These are phyloP conservation scores for Gyrodactylus bullatarudis DNA, from an alignment of 1,140 invertebrate species.

Conservation along the genomic window DNA sequence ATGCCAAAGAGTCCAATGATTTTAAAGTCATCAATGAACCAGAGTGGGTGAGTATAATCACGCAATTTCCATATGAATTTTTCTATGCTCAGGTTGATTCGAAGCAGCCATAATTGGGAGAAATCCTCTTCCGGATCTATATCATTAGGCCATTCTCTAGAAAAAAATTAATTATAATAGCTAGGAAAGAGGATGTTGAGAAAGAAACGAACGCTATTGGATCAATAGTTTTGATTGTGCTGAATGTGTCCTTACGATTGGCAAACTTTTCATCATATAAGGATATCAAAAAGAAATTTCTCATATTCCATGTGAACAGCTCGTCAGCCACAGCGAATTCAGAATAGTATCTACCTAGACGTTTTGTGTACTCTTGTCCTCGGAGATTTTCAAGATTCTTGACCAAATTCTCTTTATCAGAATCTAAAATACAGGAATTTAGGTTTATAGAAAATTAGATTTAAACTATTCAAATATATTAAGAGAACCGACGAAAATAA, in stretches of 20 bases:
- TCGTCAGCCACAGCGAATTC: neutral
- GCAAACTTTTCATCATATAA: neutral
- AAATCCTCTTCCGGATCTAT: neutral
- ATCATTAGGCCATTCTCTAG: neutral
- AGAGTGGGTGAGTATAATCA: neutral
- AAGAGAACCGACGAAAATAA: no score
- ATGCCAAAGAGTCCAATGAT: neutral
- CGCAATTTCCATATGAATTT: neutral
- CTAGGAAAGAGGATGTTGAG: neutral
- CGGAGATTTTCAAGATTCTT: neutral
- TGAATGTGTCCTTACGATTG: neutral
- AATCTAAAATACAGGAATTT: neutral
- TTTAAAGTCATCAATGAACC: neutral
- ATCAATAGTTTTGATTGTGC: neutral
- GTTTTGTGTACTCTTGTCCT: neutral
- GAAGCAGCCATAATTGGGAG: neutral
- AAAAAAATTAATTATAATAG: neutral
- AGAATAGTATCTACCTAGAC: neutral
- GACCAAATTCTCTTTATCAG: neutral
- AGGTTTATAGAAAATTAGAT: neutral
- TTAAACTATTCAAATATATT: neutral
- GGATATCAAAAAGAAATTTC: neutral
- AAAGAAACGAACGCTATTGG: neutral
- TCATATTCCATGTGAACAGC: slow-evolving; percentile 2
- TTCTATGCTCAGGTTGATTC: neutral